phyloP scores from a whole-genome alignment of 2,888 invertebrate species.

The Fragum sueziense region DNA sequence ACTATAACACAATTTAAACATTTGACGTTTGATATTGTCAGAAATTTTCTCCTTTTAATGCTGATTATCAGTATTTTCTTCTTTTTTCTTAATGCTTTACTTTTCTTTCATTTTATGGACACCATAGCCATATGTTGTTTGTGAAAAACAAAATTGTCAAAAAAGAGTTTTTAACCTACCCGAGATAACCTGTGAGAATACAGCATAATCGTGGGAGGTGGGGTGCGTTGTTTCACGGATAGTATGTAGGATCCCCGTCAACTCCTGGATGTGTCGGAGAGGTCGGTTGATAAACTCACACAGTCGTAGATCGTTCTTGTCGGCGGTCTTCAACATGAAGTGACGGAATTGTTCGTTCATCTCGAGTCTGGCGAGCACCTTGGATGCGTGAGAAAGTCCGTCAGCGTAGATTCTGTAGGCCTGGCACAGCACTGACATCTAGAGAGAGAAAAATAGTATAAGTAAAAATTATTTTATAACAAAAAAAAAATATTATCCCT shows the following conservation, averaged over 20 bases:
- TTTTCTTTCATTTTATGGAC: too few species aligned
- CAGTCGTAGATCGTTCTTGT: conserved; percentile 31
- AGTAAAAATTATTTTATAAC: too few species aligned
- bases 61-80: too few species aligned
- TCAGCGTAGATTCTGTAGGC: conserved; percentile 43
- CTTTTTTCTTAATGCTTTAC: too few species aligned
- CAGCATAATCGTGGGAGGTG: conserved; percentile 24
- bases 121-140: too few species aligned
- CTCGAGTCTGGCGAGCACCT: conserved; percentile 37
- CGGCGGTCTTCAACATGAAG: conserved; percentile 35
- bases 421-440: conserved; percentile 41
- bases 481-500: too few species aligned
- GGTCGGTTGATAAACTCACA: conserved; percentile 55
- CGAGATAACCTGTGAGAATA: conserved; percentile 33
- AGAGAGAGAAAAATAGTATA: background rate
- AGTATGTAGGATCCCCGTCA: conserved; percentile 29
- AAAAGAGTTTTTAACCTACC: conserved; percentile 24
- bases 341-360: conserved; percentile 48
- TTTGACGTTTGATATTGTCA: too few species aligned
- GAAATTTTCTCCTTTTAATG: too few species aligned
- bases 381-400: conserved; percentile 43
- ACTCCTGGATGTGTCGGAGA: conserved; percentile 42
- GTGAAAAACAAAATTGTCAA: too few species aligned
- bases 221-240: conserved; percentile 34
- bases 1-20: too few species aligned